These are phyloP conservation scores for Rana temporaria DNA, from an alignment of 2,113 vertebrate genomes.

Conservation along the genomic window DNA sequence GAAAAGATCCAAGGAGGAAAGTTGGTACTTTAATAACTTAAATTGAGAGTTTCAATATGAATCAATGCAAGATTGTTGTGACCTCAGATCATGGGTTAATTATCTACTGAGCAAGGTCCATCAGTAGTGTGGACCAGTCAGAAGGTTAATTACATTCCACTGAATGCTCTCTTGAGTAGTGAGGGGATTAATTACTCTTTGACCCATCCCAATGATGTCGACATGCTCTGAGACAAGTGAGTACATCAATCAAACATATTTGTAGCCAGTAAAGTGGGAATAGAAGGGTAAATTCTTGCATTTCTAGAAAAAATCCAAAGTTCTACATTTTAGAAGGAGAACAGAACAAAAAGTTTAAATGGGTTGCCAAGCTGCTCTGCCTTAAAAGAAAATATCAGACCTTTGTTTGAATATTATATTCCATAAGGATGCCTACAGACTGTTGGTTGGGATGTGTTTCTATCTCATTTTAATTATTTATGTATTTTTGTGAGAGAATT, in stretches of 20 bases:
- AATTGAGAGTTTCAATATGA: conserved; percentile 45
- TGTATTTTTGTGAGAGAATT: too few relatives aligned
- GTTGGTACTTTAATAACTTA: conserved; percentile 20
- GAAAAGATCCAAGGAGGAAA: conserved; percentile 5
- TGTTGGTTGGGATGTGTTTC: too few relatives aligned
- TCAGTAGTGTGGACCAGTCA: conserved; percentile 46
- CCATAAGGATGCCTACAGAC: too few relatives aligned
- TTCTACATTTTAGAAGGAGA: too few relatives aligned
- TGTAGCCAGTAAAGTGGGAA: conserved; percentile 20
- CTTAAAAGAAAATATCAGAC: too few relatives aligned
- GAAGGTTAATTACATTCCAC: conserved; percentile 56
- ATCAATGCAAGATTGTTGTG: conserved; percentile 30
- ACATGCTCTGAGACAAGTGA: conserved; percentile 41
- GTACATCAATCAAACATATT: conserved; percentile 45
- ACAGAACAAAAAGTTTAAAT: too few relatives aligned
- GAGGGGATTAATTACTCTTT: conserved; percentile 56
- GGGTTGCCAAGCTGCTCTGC: too few relatives aligned
- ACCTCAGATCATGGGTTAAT: conserved; percentile 50
- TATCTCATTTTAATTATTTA: too few relatives aligned
- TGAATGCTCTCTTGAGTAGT: conserved; percentile 49
- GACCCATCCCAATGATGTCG: conserved; percentile 41
- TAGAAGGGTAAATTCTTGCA: conserved; percentile 25
- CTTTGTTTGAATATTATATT: too few relatives aligned
- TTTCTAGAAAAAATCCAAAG: background rate
- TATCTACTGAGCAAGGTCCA: conserved; percentile 52